These are phyloP conservation scores for Nipponacmea schrenckii DNA, from an alignment of 2,888 invertebrate genomes.

Conservation along the genomic window DNA sequence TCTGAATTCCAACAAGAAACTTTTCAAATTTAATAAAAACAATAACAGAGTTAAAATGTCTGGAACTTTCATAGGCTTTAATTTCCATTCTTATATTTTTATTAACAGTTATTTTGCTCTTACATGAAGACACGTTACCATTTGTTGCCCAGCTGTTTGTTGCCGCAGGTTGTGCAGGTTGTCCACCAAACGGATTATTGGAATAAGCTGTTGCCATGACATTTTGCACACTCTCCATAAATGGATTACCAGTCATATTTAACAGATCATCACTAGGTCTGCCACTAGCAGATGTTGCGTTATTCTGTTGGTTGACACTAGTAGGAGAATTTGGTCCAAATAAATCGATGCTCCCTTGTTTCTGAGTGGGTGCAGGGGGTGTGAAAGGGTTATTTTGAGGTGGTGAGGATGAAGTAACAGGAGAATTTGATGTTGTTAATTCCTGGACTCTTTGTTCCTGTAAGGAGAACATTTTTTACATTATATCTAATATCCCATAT, in stretches of 20 bases:
- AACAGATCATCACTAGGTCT: conserved; percentile 90
- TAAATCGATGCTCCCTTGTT: conserved; percentile 30
- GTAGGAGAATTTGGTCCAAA: conserved; percentile 21
- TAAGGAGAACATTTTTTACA: conserved; percentile 8
- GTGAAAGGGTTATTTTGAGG: conserved; percentile 48
- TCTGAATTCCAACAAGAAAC: no score
- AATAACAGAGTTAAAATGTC: no score
- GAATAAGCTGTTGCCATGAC: conserved; percentile 51
- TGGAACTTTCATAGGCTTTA: no score
- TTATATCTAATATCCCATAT: no score
- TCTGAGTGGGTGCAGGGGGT: conserved; percentile 27
- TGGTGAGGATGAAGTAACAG: conserved; percentile 30
- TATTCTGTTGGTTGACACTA: conserved; percentile 1
- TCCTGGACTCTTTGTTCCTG: conserved; percentile 54
- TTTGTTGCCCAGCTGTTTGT: conserved; percentile 7
- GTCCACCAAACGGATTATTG: conserved; percentile 41
- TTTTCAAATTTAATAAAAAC: no score
- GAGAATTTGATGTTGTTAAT: conserved; percentile 34
- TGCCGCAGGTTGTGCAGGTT: conserved; percentile 1
- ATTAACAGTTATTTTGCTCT: no score
- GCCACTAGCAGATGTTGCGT: conserved; percentile 9
- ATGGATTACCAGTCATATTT: conserved; percentile 86
- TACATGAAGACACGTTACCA: not conserved
- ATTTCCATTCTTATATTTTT: no score
- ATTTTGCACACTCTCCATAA: conserved; percentile 72